Base-by-base conservation (phyloP, 2,113 vertebrate genomes). In the Stictonetta naevosa region DNA sequence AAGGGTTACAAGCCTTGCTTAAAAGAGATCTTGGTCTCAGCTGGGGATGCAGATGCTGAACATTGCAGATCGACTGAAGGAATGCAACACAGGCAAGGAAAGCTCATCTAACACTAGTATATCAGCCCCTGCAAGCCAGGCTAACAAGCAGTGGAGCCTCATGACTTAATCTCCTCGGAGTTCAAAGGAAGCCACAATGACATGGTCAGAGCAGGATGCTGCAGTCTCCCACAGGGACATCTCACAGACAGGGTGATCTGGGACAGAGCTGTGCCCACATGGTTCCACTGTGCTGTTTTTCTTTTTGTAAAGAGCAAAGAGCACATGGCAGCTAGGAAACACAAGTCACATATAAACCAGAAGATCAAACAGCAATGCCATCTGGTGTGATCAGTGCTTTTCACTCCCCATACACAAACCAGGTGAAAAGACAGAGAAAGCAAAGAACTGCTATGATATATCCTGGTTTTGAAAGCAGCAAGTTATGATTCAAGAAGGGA, bases 351-450 rank as follows among this genome's bases (percentile, higher is more conserved):
- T 88, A 92, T 31, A 66, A 66, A 77, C 26, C 63, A 88, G 72
- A 48, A 90, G 80, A 92, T 63, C 83, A 92, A 95, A 86, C 4
- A 91, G 52, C 69, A 93, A 28, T 77, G 56, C 68, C 83, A 83
- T 63, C 66, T 92, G 80, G 40, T 72, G 42, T 46, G 60, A 81
- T 55, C 72, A 22, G 12, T 80, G 56, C 62, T 53, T 56, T 46
- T 73, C 85, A 55, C 19, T 83, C 10, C 29, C 50, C 1, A 0
- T 44, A 40, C 55, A 80, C 58, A 74, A 80, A 38, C 29, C 48
- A 34, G 18, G 14, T 33, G 62, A 82, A 87, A 88, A 44, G 8
- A 73, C 1, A 58, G 6, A 15, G 8, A 62, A 22, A 13, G 19
- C 7, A 62, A 86, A 71, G 59, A 63, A 28, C 17, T 81, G n/a